phyloP scores from a whole-genome alignment of 1,140 invertebrate genomes.

The Eriosoma lanigerum region DNA sequence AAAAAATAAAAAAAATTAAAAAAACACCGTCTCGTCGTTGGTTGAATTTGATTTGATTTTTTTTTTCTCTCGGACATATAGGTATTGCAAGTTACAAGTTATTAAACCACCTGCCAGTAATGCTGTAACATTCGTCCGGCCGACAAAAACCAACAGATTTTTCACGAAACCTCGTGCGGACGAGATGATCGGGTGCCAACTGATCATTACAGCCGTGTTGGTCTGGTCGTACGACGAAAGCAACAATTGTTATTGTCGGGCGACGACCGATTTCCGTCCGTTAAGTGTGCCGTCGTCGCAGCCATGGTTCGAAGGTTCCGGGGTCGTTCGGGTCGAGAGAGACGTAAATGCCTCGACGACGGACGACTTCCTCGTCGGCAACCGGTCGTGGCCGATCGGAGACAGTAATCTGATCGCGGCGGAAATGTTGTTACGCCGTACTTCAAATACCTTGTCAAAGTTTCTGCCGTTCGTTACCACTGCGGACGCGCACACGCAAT shows the following conservation, averaged over 20 bases:
- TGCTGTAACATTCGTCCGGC: background rate
- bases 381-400: background rate
- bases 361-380: background rate
- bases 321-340: background rate
- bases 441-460: background rate
- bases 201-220: background rate
- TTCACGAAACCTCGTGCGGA: too few relatives aligned
- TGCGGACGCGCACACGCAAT: background rate
- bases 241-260: background rate
- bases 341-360: too few relatives aligned
- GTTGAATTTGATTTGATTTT: background rate
- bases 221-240: background rate
- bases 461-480: constrained; percentile 15
- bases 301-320: background rate
- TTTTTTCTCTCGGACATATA: too few relatives aligned
- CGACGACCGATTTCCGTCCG: background rate
- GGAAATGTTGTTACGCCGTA: background rate
- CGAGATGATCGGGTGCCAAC: background rate
- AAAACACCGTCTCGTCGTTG: background rate
- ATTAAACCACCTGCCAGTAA: constrained; percentile 1
- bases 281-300: too few relatives aligned
- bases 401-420: background rate
- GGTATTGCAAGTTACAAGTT: too few relatives aligned
- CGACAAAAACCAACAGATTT: background rate
- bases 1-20: too few relatives aligned